phyloP scores from a whole-genome alignment of 2,888 invertebrate genomes.

The Coremacera marginata region DNA sequence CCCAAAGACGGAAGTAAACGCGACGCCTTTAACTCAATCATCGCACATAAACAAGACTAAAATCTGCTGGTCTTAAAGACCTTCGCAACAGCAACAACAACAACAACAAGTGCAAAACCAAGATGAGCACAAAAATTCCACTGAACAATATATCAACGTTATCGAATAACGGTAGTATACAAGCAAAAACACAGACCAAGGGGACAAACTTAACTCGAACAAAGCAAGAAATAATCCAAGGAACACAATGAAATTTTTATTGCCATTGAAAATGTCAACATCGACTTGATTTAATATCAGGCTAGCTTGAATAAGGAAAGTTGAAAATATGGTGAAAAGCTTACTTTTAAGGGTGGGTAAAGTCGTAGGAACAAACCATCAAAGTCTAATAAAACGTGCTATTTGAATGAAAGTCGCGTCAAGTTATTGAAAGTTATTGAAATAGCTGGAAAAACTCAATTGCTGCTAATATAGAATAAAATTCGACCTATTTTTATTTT shows the following conservation, averaged over 20 bases:
- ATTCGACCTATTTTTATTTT: no score
- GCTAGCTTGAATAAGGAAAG: constrained; percentile 2
- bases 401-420: background rate
- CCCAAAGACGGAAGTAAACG: constrained; percentile 39
- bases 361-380: background rate
- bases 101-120: constrained; percentile 37
- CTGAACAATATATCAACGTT: constrained; percentile 35
- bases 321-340: background rate
- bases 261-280: constrained; percentile 28
- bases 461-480: background rate
- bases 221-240: constrained; percentile 23
- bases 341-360: background rate
- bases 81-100: background rate
- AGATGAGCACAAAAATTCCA: background rate
- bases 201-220: background rate
- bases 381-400: background rate
- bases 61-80: background rate
- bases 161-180: background rate
- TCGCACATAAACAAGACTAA: background rate
- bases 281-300: constrained; percentile 27
- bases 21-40: constrained; percentile 33
- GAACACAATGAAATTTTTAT: constrained; percentile 21
- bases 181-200: background rate
- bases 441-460: background rate
- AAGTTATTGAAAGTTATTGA: background rate